A percentile compares a stretch with the other conserved stretches of the same genome.
phyloP scores from a whole-genome alignment of 1,140 invertebrate species.

The Scaptomyza hsui region DNA sequence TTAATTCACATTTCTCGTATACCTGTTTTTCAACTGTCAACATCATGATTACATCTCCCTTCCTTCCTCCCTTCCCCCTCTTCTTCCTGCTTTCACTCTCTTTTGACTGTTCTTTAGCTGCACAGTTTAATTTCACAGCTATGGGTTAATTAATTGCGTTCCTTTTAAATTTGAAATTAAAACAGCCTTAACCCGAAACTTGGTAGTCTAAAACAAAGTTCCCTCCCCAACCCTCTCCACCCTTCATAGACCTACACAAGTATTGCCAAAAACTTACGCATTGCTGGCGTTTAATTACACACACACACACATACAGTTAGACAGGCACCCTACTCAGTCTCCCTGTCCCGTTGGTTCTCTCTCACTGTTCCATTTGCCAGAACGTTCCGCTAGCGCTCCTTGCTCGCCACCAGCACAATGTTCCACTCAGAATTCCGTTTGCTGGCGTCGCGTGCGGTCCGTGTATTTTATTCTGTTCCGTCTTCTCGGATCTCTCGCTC shows the following conservation, averaged over 20 bases:
- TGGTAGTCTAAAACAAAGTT: neutral
- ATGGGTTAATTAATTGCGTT: slow-evolving; percentile 74
- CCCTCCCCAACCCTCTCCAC: neutral
- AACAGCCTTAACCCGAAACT: slow-evolving; percentile 44
- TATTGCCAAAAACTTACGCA: slow-evolving; percentile 38
- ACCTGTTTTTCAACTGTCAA: slow-evolving; percentile 25
- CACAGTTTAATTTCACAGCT: slow-evolving; percentile 61
- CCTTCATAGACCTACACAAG: neutral
- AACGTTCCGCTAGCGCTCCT: slow-evolving; percentile 57
- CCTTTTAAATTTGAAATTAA: slow-evolving; percentile 75
- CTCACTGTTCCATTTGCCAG: slow-evolving; percentile 41
- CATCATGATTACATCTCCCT: slow-evolving; percentile 15
- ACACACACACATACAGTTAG: slow-evolving; percentile 7
- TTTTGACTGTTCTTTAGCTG: neutral
- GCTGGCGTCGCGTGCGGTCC: slow-evolving; percentile 72
- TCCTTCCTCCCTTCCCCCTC: too few species aligned
- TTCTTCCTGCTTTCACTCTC: too few species aligned
- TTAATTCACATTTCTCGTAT: slow-evolving; percentile 1
- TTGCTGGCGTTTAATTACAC: slow-evolving; percentile 64
- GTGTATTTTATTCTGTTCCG: slow-evolving; percentile 13
- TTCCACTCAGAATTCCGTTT: slow-evolving; percentile 73
- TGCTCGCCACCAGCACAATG: slow-evolving; percentile 28
- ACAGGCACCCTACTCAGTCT: neutral
- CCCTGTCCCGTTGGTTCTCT: slow-evolving; percentile 1
- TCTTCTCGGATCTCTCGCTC: slow-evolving; percentile 1